Evolutionary conservation across 1,140 invertebrate genomes (phyloP).

Genomic region (Calliphora vicina): DNA sequence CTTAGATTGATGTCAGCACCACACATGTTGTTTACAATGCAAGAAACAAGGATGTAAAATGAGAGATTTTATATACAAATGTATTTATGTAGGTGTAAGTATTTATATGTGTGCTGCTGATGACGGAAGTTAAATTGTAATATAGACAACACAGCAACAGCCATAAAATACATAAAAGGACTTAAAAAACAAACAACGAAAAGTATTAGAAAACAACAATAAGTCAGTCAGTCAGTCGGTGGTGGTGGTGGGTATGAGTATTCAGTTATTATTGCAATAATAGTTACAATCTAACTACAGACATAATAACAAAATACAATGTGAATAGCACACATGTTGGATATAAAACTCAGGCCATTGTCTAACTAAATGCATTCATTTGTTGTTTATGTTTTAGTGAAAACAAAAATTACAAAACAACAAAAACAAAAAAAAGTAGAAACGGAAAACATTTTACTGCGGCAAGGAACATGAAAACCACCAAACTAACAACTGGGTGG

Average conservation of each 20-base stretch:
- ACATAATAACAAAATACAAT: background rate
- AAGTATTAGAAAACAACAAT: background rate
- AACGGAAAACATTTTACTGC: background rate
- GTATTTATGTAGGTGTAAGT: background rate
- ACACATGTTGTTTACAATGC: background rate
- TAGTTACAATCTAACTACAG: background rate
- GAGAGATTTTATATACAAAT: too few species aligned
- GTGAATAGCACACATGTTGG: background rate
- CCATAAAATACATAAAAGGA: background rate
- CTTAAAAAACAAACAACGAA: background rate
- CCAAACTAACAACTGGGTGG: too few species aligned
- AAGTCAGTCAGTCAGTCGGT: background rate
- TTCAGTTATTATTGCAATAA: too few species aligned
- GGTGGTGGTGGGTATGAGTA: too few species aligned
- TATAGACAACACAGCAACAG: background rate
- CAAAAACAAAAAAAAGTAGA: too few species aligned
- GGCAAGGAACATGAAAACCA: too few species aligned
- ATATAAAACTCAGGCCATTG: background rate
- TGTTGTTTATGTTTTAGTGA: too few species aligned
- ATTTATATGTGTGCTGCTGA: background rate
- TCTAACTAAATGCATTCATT: too few species aligned
- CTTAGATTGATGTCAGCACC: background rate
- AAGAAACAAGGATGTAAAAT: background rate
- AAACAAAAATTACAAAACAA: too few species aligned
- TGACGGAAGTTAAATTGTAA: background rate